Evolutionary conservation across 2,797 vertebrate species (phyloP).

Genomic region (Borostomias antarcticus): DNA sequence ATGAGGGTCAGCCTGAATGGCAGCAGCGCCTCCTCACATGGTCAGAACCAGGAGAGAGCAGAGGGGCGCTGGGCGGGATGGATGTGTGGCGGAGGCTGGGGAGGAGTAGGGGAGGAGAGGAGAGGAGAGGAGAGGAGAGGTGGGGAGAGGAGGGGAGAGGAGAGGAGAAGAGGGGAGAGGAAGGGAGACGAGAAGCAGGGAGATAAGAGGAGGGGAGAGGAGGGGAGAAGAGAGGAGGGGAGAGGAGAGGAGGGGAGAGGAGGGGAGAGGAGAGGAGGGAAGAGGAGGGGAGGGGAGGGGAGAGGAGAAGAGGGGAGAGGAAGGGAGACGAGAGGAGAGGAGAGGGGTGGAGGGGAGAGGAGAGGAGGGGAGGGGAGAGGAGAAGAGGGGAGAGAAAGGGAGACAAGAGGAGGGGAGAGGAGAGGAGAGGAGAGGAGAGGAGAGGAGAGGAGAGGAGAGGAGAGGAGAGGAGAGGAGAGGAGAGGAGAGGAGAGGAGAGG

Average conservation of each 20-base stretch:
- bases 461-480: not conserved
- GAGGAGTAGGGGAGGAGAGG: not conserved
- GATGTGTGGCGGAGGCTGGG: not conserved
- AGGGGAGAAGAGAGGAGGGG: not conserved
- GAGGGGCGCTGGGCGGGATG: slow-evolving; percentile 7
- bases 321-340: not conserved
- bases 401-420: not conserved
- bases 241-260: slow-evolving; percentile 27
- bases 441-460: not conserved
- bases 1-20: slow-evolving; percentile 80
- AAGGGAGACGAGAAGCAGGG: not conserved
- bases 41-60: slow-evolving; percentile 50
- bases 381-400: too few relatives aligned
- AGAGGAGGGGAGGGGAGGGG: not conserved
- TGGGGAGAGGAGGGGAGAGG: slow-evolving; percentile 16
- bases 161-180: slow-evolving; percentile 10
- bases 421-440: not conserved
- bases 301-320: not conserved
- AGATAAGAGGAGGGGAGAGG: not conserved
- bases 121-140: too few relatives aligned
- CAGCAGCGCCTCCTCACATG: slow-evolving; percentile 75
- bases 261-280: slow-evolving; percentile 2
- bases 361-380: too few relatives aligned
- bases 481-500: not conserved
- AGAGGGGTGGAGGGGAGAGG: not conserved